Conservation (phyloP, 2,797 vertebrate genomes). For the Pseudochaenichthys georgianus region DNA sequence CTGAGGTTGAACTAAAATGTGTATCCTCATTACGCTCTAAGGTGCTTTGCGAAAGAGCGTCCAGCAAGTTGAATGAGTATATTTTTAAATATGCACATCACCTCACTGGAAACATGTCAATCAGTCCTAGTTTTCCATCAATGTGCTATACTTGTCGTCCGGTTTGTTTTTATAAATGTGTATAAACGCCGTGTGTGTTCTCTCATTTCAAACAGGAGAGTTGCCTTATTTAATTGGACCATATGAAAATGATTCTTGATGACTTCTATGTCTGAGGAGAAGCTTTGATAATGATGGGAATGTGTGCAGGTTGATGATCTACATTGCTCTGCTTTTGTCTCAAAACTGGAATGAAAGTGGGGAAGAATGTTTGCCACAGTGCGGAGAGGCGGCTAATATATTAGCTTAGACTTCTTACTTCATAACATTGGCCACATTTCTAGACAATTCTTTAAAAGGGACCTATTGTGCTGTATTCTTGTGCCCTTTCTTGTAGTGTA, state of each 20-base stretch:
- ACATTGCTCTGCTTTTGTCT: conserved; percentile 15
- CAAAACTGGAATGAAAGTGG: conserved; percentile 1
- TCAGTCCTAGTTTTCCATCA: not conserved
- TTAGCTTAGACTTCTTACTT: conserved; percentile 14
- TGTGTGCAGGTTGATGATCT: not conserved
- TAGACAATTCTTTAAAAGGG: not conserved
- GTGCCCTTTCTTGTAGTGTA: too few species aligned
- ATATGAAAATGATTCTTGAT: not conserved
- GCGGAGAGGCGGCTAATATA: conserved; percentile 51
- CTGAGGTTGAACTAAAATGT: not conserved
- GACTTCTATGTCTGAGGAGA: not conserved
- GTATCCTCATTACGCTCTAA: conserved; percentile 14
- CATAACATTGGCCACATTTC: not conserved
- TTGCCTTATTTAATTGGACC: not conserved
- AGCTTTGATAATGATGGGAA: not conserved
- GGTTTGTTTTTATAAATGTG: conserved; percentile 10
- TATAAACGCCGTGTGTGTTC: not conserved
- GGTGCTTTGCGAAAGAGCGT: conserved; percentile 20
- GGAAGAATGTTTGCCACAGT: conserved; percentile 22
- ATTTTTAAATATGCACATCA: conserved; percentile 8
- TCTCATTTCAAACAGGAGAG: not conserved
- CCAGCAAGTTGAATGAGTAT: conserved; percentile 32
- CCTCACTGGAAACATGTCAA: conserved; percentile 1
- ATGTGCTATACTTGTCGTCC: not conserved
- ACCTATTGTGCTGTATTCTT: too few species aligned